Percentiles rank a stretch among this genome's conserved stretches.
These are phyloP conservation scores for Erythrocercus mccallii DNA, from an alignment of 2,113 vertebrate genomes.

Conservation along the genomic window DNA sequence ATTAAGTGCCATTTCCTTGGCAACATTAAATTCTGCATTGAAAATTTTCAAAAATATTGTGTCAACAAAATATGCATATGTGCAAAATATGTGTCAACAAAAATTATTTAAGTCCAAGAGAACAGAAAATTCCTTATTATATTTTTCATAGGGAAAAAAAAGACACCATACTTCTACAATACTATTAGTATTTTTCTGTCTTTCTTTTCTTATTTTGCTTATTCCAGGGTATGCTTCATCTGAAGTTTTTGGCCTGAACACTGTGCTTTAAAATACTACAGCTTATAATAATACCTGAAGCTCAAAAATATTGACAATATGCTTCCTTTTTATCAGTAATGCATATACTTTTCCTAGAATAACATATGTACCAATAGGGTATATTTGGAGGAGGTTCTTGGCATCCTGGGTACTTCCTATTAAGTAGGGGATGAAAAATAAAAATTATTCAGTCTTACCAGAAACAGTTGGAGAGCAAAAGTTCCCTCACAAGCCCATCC, in stretches of 20 bases:
- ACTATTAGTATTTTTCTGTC: neutral
- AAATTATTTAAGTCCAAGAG: neutral
- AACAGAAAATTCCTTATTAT: neutral
- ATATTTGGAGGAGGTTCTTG: neutral
- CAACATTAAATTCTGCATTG: neutral
- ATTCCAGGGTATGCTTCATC: neutral
- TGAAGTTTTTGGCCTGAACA: neutral
- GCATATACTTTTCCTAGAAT: neutral
- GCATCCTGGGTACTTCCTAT: neutral
- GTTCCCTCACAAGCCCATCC: neutral
- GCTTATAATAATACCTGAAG: neutral
- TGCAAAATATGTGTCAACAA: neutral
- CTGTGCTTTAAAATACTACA: neutral
- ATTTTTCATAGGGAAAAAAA: neutral
- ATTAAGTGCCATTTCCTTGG: neutral
- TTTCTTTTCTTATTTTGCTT: neutral
- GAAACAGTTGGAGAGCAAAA: neutral
- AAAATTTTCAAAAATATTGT: neutral
- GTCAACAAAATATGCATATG: neutral
- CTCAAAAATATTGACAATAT: neutral
- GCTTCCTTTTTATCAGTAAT: slow-evolving; percentile 19
- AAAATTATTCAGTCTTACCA: slow-evolving; percentile 3
- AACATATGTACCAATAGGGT: neutral
- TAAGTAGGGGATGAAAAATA: neutral
- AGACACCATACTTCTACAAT: neutral